These are phyloP conservation scores for Chionis minor DNA, from an alignment of 2,113 vertebrate genomes.

Conservation along the genomic window DNA sequence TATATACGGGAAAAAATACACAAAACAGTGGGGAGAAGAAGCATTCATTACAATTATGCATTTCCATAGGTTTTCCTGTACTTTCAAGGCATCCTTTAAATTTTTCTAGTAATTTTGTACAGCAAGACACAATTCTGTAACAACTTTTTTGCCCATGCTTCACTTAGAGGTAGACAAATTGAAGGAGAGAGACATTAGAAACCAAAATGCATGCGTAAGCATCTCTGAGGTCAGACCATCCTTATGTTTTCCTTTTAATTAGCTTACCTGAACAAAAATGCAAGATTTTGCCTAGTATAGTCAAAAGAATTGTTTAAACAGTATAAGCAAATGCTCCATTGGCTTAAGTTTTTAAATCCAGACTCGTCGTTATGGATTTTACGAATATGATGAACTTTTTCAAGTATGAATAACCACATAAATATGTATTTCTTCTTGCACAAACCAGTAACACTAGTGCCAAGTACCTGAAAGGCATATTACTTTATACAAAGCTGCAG, in stretches of 20 bases:
- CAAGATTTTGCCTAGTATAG: not conserved
- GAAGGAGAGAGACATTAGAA: not conserved
- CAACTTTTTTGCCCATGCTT: not conserved
- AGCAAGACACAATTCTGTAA: not conserved
- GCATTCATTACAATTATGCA: not conserved
- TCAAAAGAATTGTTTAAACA: not conserved
- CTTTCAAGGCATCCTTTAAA: not conserved
- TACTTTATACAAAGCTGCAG: not conserved
- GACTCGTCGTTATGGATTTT: not conserved
- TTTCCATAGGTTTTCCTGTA: not conserved
- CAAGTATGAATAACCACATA: not conserved
- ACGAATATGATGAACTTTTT: not conserved
- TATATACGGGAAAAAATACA: not conserved
- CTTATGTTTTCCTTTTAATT: not conserved
- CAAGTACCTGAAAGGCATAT: not conserved
- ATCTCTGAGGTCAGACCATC: not conserved
- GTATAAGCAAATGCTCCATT: not conserved
- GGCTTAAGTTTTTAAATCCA: not conserved
- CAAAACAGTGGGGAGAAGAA: not conserved
- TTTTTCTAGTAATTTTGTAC: not conserved
- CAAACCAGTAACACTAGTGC: not conserved
- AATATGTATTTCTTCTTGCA: not conserved
- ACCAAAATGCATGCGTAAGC: rapidly evolving
- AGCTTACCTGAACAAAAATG: not conserved
- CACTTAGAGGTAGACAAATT: not conserved